Evolutionary conservation across 1,140 invertebrate genomes (phyloP), one percentile per base, ranked within the genome.

Genomic region (Hycleus phaleratus): DNA sequence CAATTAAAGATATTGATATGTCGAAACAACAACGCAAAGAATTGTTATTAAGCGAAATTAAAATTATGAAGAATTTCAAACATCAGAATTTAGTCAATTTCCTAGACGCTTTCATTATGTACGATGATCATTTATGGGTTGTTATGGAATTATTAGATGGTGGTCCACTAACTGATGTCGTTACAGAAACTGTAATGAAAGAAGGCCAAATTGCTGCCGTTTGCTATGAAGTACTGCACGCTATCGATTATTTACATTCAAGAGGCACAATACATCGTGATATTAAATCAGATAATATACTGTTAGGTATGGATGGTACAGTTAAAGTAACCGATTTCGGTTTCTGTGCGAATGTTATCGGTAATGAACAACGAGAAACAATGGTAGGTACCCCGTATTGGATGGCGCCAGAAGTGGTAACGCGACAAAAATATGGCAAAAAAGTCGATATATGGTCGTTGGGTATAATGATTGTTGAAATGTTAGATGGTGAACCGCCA

Each of bases 291-390:
- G 95, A 98, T 72, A 98, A 98, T 74, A 90, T 98, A 55, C 79
- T 98, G 8, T 78, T 98, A 1, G 95, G 95, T 42, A 94, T 97
- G 90, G 92, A 97, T 73, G 96, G 96, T 9, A 84, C 84, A 40
- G 94, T 98, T 0, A 98, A 98, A 83, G 87, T 98, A 1, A 98
- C 95, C 10, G 96, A 98, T 75, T 98, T 98, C 77, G 96, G 96
- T 18, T 98, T 98, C 75, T 98, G 95, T 79, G 84, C 93, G 59
- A 91, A 91, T 63, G 89, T 92, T 53, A 81, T 87, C 39, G 89
- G 87, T 24, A 92, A 98, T 67, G 95, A 95, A 70, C 97, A 98
- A 72, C 75, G 96, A 39, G 91, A 95, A 68, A 99, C 96, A 0
- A 94, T 98, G 90, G 95, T 98, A 45, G 90, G 91, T 8, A 93